Percentiles rank a stretch among this genome's conserved stretches.
Evolutionary conservation across 2,888 invertebrate species (phyloP).

Genomic region (Euzophera pinguis): DNA sequence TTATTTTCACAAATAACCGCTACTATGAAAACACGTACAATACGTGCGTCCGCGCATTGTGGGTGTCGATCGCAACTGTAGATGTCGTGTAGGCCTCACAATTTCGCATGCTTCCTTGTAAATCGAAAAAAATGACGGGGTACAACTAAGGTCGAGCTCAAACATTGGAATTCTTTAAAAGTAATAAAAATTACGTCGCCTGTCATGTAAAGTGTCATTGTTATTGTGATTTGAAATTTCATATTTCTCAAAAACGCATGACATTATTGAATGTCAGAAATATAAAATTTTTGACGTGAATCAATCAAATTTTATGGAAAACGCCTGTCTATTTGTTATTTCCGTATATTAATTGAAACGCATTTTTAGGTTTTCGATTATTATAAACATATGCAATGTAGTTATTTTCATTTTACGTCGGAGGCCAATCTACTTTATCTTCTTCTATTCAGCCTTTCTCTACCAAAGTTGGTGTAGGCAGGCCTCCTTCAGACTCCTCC

Average conservation of each 20-base stretch:
- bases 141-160: conserved; percentile 10
- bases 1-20: not conserved
- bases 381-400: too few relatives aligned
- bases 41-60: conserved; percentile 7
- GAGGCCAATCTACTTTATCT: too few relatives aligned
- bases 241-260: not conserved
- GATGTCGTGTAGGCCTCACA: conserved; percentile 29
- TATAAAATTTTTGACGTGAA: too few relatives aligned
- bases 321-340: too few relatives aligned
- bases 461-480: too few relatives aligned
- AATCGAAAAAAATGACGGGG: conserved; percentile 12
- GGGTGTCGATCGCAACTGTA: conserved; percentile 10
- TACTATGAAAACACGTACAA: conserved; percentile 7
- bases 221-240: not conserved
- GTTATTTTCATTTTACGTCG: too few relatives aligned
- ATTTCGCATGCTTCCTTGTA: conserved; percentile 28
- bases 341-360: too few relatives aligned
- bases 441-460: too few relatives aligned
- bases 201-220: not conserved
- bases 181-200: not conserved
- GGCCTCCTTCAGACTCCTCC: too few relatives aligned
- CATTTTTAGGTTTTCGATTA: too few relatives aligned
- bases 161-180: not conserved
- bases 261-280: too few relatives aligned
- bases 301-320: too few relatives aligned